Conservation (phyloP, 2,113 vertebrate species). For the Bombycilla garrulus region DNA sequence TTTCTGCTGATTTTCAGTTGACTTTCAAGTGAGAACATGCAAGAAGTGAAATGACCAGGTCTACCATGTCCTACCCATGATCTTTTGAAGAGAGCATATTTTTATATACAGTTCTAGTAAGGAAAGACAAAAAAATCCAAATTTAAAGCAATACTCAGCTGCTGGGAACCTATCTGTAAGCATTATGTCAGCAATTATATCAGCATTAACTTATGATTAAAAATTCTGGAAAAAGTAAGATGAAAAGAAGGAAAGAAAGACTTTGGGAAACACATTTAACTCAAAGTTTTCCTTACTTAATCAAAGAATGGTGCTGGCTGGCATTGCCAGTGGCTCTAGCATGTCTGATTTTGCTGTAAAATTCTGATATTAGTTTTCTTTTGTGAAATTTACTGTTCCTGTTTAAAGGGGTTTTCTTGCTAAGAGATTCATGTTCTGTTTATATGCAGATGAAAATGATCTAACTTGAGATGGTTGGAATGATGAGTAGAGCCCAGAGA, state of each 20-base stretch:
- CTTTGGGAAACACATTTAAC: not conserved
- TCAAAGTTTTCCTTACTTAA: not conserved
- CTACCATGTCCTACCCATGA: not conserved
- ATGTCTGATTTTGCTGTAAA: not conserved
- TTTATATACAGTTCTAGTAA: not conserved
- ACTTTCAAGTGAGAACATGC: not conserved
- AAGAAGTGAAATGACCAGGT: not conserved
- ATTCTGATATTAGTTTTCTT: not conserved
- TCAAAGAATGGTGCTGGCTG: not conserved
- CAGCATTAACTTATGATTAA: not conserved
- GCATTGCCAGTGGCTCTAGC: not conserved
- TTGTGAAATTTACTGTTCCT: not conserved
- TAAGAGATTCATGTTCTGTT: not conserved
- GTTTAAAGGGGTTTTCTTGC: not conserved
- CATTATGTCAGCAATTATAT: not conserved
- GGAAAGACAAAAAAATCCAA: not conserved
- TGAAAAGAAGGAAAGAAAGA: not conserved
- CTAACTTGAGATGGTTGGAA: not conserved
- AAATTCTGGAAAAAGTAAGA: not conserved
- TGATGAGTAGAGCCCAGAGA: not conserved
- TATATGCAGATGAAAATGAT: not conserved
- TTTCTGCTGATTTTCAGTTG: not conserved
- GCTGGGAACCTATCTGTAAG: not conserved
- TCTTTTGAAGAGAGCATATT: not conserved
- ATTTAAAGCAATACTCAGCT: not conserved